A percentile compares a stretch with the other conserved stretches of the same genome.
These are phyloP conservation scores for Eupsilia transversa DNA, from an alignment of 2,888 invertebrate genomes.

Conservation along the genomic window DNA sequence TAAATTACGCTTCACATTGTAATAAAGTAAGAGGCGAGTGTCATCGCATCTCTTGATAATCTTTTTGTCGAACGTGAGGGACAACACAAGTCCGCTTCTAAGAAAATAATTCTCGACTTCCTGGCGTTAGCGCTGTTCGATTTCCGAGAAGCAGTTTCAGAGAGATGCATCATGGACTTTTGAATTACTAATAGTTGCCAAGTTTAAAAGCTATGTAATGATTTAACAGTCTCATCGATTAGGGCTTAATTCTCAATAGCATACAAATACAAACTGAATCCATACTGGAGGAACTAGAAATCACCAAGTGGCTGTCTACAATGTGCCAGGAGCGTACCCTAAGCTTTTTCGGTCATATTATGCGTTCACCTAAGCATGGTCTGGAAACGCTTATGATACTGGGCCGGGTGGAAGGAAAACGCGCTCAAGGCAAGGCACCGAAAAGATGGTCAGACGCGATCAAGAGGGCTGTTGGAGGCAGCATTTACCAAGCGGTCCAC, in stretches of 20 bases:
- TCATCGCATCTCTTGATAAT: slow-evolving; percentile 66
- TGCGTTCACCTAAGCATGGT: too few relatives aligned
- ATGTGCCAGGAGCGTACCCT: too few relatives aligned
- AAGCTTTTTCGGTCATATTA: too few relatives aligned
- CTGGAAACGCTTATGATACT: too few relatives aligned
- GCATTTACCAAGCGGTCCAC: too few relatives aligned
- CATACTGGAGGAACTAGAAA: too few relatives aligned
- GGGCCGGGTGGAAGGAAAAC: too few relatives aligned
- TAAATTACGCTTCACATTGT: slow-evolving; percentile 62
- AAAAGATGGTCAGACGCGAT: too few relatives aligned
- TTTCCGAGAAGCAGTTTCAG: slow-evolving; percentile 77
- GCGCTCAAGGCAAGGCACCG: too few relatives aligned
- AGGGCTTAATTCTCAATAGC: slow-evolving; percentile 11
- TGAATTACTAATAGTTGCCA: slow-evolving; percentile 46
- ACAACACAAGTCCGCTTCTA: slow-evolving; percentile 77
- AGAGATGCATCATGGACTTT: slow-evolving; percentile 50
- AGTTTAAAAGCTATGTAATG: slow-evolving; percentile 29
- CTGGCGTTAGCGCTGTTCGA: slow-evolving; percentile 77
- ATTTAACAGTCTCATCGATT: slow-evolving; percentile 34
- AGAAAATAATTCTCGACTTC: slow-evolving; percentile 79
- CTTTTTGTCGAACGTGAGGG: slow-evolving; percentile 76
- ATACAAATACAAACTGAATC: neutral
- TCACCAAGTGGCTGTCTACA: too few relatives aligned
- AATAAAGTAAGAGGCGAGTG: slow-evolving; percentile 62
- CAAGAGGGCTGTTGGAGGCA: too few relatives aligned